These are phyloP conservation scores for Phataginus tetradactyla DNA, from an alignment of 2,797 vertebrate species.

Conservation along the genomic window DNA sequence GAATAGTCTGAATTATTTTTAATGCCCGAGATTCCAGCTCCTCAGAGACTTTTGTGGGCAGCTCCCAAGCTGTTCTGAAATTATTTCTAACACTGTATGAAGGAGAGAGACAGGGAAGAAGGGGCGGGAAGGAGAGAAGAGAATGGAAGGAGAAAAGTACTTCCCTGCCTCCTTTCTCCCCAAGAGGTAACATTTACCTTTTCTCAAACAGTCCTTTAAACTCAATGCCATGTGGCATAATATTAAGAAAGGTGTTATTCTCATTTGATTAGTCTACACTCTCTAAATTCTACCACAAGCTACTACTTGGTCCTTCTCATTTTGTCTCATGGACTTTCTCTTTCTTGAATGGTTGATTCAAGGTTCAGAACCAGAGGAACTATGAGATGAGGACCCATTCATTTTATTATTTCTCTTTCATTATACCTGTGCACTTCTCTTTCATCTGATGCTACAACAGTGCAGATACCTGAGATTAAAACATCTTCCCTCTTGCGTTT, in stretches of 20 bases:
- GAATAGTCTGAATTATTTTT: slow-evolving; percentile 83
- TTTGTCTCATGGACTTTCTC: slow-evolving; percentile 54
- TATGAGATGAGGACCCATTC: background rate
- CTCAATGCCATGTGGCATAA: background rate
- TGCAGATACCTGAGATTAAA: slow-evolving; percentile 67
- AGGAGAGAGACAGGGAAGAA: background rate
- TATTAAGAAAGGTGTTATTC: background rate
- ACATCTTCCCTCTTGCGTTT: slow-evolving; percentile 55
- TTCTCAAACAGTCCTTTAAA: slow-evolving; percentile 3
- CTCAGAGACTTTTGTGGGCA: slow-evolving; percentile 61
- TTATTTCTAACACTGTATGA: slow-evolving; percentile 61
- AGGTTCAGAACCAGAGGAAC: slow-evolving; percentile 48
- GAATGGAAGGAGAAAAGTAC: background rate
- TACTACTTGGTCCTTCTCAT: slow-evolving; percentile 6
- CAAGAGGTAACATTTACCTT: background rate
- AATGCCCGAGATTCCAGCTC: slow-evolving; percentile 69
- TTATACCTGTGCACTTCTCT: slow-evolving; percentile 49
- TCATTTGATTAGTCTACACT: background rate
- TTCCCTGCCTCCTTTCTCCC: background rate
- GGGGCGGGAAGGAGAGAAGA: background rate
- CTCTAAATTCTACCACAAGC: slow-evolving; percentile 50
- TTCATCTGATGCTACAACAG: slow-evolving; percentile 11
- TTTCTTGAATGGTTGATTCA: slow-evolving; percentile 27
- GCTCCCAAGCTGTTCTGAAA: slow-evolving; percentile 58
- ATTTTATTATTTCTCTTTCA: slow-evolving; percentile 63